Percentiles rank a stretch among this genome's conserved stretches.
These are phyloP conservation scores for Lamellibrachia luymesi DNA, from an alignment of 1,140 invertebrate species.

Conservation along the genomic window DNA sequence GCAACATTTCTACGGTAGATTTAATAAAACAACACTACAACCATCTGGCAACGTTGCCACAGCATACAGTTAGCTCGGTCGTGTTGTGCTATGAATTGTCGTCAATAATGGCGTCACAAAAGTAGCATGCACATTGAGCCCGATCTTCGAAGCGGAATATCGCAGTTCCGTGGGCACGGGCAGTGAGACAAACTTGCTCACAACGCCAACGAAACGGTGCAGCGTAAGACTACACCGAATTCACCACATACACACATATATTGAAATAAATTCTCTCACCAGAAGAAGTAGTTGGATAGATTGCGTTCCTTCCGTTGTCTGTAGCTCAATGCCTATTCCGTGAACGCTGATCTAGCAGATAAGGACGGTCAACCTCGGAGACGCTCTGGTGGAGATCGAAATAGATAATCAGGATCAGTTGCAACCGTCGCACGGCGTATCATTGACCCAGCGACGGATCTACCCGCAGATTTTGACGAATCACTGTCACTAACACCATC, in stretches of 20 bases:
- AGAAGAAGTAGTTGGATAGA: not conserved
- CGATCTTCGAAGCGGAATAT: not conserved
- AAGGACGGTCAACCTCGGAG: not conserved
- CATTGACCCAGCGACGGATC: not conserved
- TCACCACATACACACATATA: not conserved
- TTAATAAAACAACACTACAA: not conserved
- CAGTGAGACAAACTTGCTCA: not conserved
- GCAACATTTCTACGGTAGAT: not conserved
- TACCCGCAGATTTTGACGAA: not conserved
- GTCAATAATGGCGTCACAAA: not conserved
- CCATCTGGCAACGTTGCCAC: not conserved
- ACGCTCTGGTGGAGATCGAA: not conserved
- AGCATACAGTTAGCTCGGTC: not conserved
- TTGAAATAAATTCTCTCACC: not conserved
- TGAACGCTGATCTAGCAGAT: not conserved
- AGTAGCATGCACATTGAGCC: not conserved
- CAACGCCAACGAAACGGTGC: not conserved
- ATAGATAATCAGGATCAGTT: not conserved
- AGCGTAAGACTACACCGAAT: not conserved
- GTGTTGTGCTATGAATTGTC: not conserved
- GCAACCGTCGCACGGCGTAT: not conserved
- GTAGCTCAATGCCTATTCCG: not conserved
- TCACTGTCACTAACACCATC: not conserved
- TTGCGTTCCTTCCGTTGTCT: not conserved
- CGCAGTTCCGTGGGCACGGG: not conserved